Evolutionary conservation across 2,888 invertebrate species (phyloP).

Genomic region (Conchocele bisecta): DNA sequence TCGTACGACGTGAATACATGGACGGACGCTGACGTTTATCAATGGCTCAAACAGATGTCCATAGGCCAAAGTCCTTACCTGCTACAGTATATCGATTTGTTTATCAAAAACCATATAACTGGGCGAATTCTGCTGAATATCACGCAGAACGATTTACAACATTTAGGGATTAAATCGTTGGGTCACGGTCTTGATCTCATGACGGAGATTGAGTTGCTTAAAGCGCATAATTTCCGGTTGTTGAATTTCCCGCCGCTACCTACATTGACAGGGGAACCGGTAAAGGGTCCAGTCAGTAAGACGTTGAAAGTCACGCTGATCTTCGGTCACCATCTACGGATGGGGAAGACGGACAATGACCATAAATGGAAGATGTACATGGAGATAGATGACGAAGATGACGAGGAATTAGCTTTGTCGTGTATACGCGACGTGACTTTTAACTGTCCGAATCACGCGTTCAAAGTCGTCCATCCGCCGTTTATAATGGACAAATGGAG

Average conservation of each 20-base stretch:
- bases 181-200: slow-evolving; percentile 80
- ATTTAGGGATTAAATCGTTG: slow-evolving; percentile 79
- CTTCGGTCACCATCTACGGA: slow-evolving; percentile 79
- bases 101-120: slow-evolving; percentile 80
- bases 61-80: slow-evolving; percentile 74
- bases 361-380: slow-evolving; percentile 83
- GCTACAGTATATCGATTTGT: slow-evolving; percentile 79
- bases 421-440: slow-evolving; percentile 81
- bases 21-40: slow-evolving; percentile 81
- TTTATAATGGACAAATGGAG: slow-evolving; percentile 83
- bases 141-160: slow-evolving; percentile 75
- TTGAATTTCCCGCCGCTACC: slow-evolving; percentile 81
- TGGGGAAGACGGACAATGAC: slow-evolving; percentile 72
- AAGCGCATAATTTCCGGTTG: slow-evolving; percentile 80
- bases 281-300: slow-evolving; percentile 53
- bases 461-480: slow-evolving; percentile 78
- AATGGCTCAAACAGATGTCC: slow-evolving; percentile 76
- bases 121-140: slow-evolving; percentile 79
- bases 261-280: neutral
- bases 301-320: slow-evolving; percentile 73
- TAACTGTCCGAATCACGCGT: slow-evolving; percentile 63
- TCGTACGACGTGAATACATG: slow-evolving; percentile 82
- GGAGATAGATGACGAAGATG: slow-evolving; percentile 79
- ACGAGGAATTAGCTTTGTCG: slow-evolving; percentile 72
- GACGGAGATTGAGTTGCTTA: slow-evolving; percentile 81